Base-by-base conservation (phyloP, 2,888 invertebrate genomes). In the Nomada goodeniana region DNA sequence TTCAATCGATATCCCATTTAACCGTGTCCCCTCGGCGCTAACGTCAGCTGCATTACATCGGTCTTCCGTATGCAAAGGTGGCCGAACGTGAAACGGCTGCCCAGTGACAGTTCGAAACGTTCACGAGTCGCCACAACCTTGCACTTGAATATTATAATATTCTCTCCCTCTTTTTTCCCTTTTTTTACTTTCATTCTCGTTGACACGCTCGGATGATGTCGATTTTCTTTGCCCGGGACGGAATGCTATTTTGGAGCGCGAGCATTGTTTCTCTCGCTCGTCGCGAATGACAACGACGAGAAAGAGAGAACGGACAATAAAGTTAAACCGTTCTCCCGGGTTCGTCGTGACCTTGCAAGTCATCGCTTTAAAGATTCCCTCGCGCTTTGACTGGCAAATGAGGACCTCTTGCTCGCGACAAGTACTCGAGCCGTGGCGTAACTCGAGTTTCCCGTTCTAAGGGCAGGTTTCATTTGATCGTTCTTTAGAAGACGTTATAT, bases 361-460 rank as follows among this genome's bases (percentile, higher is more conserved):
- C 29, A 53, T 18, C 67, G 68, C 72, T 80, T 80, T 64, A 68
- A 72, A 80, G 57, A 80, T 80, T 73, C 72, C 42, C 36, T 36
- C 60, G 64, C 47, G 61, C 80, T 79, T 72, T 63, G 55, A 79
- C 67, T 63, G 50, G 55, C 80, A 72, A 79, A 80, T 13, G 80
- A 80, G 80, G 18, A 53, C n/a, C 70, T 44, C 71, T 57, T 55
- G 70, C 18, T 26, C 55, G 13, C 15, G 29, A 36, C 63, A 42
- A 63, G 76, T 53, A 64, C 60, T 20, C 50, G 52, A 47, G 53
- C 2, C 13, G 13, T 20, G 55, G 7, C 20, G 18, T 59, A 36
- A 26, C 10, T 63, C 63, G 20, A 55, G 29, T 29, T 52, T 52
- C 3, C 42, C 18, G 29, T 42, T 63, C 60, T 18, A 26, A 26